phyloP scores from a whole-genome alignment of 2,888 invertebrate genomes.

The Steinernema carpocapsae region DNA sequence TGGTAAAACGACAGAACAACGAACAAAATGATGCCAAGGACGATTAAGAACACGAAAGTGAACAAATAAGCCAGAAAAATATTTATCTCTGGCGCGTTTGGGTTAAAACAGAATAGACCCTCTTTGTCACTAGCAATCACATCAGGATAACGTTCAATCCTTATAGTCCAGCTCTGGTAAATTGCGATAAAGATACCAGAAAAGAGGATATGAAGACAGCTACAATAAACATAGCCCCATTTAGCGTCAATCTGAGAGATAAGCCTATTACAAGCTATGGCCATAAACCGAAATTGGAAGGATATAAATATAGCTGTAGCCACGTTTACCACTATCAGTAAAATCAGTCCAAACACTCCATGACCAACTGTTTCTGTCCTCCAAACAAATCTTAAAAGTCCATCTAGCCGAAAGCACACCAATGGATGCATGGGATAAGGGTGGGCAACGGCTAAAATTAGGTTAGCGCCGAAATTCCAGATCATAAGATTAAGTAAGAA shows the following conservation, averaged over 20 bases:
- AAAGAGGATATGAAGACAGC: neutral
- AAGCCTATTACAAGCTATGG: neutral
- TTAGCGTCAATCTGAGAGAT: neutral
- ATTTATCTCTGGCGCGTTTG: neutral
- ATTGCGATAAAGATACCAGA: neutral
- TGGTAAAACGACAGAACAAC: neutral
- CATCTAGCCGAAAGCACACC: conserved; percentile 20
- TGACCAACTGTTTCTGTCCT: neutral
- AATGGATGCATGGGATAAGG: neutral
- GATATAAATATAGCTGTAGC: neutral
- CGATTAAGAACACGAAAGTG: neutral
- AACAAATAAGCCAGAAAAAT: neutral
- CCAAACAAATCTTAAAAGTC: neutral
- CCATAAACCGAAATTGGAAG: conserved; percentile 4
- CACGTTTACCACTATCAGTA: neutral
- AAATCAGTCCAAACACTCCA: neutral
- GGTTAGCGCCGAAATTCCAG: conserved; percentile 8
- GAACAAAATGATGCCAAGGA: neutral
- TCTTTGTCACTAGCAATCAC: neutral
- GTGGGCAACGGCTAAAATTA: neutral
- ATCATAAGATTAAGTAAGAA: neutral
- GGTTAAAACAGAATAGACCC: neutral
- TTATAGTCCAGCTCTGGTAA: neutral
- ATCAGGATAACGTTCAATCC: neutral
- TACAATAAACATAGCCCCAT: conserved; percentile 12